Percentiles rank a stretch among this genome's conserved stretches.
phyloP scores from a whole-genome alignment of 2,113 vertebrate species.

The Accipiter cooperii region DNA sequence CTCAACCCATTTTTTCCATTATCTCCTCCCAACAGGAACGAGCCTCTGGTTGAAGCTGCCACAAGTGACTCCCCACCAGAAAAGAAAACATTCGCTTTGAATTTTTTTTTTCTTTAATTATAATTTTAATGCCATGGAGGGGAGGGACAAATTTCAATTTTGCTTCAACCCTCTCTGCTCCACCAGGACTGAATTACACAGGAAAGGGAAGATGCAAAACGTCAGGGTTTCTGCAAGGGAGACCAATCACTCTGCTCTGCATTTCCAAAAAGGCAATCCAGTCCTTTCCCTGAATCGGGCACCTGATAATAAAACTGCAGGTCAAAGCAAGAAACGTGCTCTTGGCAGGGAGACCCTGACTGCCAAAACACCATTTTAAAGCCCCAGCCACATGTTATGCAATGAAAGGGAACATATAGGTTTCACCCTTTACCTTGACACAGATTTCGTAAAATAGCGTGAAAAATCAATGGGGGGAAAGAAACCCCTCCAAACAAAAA shows the following conservation, averaged over 20 bases:
- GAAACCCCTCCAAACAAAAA: background rate
- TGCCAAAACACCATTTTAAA: background rate
- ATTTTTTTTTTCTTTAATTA: background rate
- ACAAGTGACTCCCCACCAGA: background rate
- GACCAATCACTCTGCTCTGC: too few relatives aligned
- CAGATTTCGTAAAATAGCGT: background rate
- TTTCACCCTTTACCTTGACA: background rate
- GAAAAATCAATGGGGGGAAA: background rate
- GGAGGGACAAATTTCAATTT: background rate
- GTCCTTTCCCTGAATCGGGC: background rate
- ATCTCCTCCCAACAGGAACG: background rate
- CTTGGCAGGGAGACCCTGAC: background rate
- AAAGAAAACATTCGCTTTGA: background rate
- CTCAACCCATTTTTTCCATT: background rate
- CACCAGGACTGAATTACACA: background rate
- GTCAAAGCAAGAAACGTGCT: background rate
- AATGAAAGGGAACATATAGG: background rate
- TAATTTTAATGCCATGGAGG: background rate
- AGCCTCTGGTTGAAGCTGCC: background rate
- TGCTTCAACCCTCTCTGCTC: background rate
- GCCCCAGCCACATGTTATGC: background rate
- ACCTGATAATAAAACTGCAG: background rate
- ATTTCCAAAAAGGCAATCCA: background rate
- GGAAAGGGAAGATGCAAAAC: background rate
- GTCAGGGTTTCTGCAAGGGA: background rate